Evolutionary conservation across 2,888 invertebrate species (phyloP).

Genomic region (Cryptus viduatorius): DNA sequence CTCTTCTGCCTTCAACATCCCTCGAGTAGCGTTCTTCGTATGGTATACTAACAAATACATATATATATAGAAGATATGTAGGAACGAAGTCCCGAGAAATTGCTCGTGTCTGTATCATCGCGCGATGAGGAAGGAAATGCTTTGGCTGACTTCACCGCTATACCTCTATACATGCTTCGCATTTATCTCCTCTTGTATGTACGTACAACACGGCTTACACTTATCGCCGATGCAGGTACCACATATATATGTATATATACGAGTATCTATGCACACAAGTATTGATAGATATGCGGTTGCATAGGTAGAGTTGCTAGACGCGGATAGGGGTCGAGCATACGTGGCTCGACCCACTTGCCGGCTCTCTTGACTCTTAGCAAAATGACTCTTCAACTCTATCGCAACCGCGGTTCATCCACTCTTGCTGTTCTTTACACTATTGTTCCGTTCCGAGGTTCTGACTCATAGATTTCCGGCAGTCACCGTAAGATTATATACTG

Average conservation of each 20-base stretch:
- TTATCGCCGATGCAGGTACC: not conserved
- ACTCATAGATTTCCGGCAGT: conserved; percentile 39
- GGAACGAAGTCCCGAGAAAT: not conserved
- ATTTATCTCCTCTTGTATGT: conserved; percentile 36
- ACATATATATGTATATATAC: not conserved
- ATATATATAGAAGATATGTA: not conserved
- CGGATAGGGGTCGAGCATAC: conserved; percentile 72
- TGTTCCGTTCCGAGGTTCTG: conserved; percentile 31
- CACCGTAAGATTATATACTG: not conserved
- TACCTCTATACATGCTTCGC: conserved; percentile 71
- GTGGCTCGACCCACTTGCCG: conserved; percentile 80
- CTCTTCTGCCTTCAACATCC: conserved; percentile 12
- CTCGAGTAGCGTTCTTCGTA: conserved; percentile 7
- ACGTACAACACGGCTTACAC: conserved; percentile 7
- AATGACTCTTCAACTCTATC: conserved; percentile 49
- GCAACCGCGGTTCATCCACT: conserved; percentile 2
- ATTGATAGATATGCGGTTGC: conserved; percentile 32
- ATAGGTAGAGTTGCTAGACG: not conserved
- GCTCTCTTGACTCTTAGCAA: conserved; percentile 29
- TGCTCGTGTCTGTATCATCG: conserved; percentile 10
- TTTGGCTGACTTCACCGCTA: conserved; percentile 11
- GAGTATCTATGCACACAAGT: conserved; percentile 3
- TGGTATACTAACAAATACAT: not conserved
- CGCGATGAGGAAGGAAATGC: conserved; percentile 31
- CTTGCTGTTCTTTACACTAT: conserved; percentile 43